Evolutionary conservation across 1,140 invertebrate species (phyloP).

Genomic region (Apis cerana): DNA sequence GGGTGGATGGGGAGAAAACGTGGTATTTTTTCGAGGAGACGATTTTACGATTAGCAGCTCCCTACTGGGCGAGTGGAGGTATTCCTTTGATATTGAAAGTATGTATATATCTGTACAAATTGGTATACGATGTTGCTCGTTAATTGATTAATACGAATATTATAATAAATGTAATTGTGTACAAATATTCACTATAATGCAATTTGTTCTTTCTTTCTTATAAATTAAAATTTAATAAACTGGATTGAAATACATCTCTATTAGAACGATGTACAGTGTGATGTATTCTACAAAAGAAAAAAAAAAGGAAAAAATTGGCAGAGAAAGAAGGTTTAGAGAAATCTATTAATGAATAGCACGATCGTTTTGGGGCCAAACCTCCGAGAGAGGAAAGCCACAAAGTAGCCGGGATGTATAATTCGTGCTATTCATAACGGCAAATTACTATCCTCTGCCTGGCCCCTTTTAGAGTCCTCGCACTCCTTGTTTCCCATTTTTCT

Average conservation of each 20-base stretch:
- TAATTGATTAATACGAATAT: too few relatives aligned
- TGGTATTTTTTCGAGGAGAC: background rate
- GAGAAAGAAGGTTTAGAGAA: slow-evolving; percentile 8
- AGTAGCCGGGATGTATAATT: slow-evolving; percentile 46
- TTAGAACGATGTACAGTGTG: too few relatives aligned
- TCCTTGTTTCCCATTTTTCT: slow-evolving; percentile 10
- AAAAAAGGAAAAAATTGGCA: background rate
- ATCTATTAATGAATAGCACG: slow-evolving; percentile 45
- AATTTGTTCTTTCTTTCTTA: too few relatives aligned
- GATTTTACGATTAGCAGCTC: background rate
- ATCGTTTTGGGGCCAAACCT: slow-evolving; percentile 1
- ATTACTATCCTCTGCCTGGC: slow-evolving; percentile 24
- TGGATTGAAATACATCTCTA: too few relatives aligned
- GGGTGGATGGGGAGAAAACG: background rate
- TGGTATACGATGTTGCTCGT: too few relatives aligned
- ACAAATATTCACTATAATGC: too few relatives aligned
- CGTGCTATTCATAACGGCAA: slow-evolving; percentile 48
- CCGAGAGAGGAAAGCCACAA: slow-evolving; percentile 33
- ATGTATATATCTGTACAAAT: too few relatives aligned
- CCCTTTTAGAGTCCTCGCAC: background rate
- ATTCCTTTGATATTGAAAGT: too few relatives aligned
- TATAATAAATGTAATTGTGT: too few relatives aligned
- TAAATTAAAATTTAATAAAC: too few relatives aligned
- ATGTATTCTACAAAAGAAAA: background rate
- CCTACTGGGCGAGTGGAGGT: background rate